phyloP scores from a whole-genome alignment of 2,797 vertebrate genomes.

The Sebastiscus tertius region DNA sequence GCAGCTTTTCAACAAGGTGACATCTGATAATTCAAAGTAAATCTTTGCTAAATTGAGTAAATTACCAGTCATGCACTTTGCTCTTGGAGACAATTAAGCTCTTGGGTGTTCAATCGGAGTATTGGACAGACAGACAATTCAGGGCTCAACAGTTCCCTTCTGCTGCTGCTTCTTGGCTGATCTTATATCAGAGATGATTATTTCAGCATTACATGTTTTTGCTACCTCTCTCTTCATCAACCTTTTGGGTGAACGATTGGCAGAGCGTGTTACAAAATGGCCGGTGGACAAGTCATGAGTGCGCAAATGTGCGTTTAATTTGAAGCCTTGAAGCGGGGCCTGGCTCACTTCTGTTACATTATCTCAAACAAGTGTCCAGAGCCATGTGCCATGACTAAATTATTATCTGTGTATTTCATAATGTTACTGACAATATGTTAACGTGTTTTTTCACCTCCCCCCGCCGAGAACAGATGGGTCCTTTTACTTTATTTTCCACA shows the following conservation, averaged over 20 bases:
- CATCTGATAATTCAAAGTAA: background rate
- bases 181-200: conserved; percentile 14
- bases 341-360: conserved; percentile 76
- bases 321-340: conserved; percentile 56
- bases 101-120: background rate
- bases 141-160: conserved; percentile 19
- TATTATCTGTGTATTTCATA: conserved; percentile 99
- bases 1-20: background rate
- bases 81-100: background rate
- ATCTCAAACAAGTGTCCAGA: conserved; percentile 87
- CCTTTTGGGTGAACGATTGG: conserved; percentile 57
- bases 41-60: background rate
- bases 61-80: background rate
- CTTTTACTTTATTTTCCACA: conserved; percentile 99
- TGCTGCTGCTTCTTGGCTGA: conserved; percentile 13
- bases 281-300: conserved; percentile 52
- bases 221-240: conserved; percentile 23
- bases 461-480: conserved; percentile 99
- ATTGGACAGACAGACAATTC: background rate
- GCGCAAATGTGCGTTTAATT: conserved; percentile 68
- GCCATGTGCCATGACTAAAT: conserved; percentile 93
- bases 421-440: conserved; percentile 99
- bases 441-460: conserved; percentile 94
- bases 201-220: conserved; percentile 18
- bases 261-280: conserved; percentile 64